Evolutionary conservation across 1,140 invertebrate species (phyloP).

Genomic region (Macrotrachela quadricornifera): DNA sequence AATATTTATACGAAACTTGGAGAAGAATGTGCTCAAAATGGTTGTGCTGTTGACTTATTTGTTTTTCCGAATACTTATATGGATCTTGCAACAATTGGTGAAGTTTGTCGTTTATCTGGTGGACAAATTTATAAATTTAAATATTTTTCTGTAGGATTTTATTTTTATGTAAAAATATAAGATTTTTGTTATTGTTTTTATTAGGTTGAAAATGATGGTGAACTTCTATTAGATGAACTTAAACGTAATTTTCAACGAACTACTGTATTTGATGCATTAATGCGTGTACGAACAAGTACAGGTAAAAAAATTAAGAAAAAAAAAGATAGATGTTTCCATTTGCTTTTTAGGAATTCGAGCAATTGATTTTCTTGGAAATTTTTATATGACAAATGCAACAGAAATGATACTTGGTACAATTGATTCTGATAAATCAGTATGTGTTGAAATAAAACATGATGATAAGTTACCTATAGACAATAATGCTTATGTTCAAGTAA

Average conservation of each 20-base stretch:
- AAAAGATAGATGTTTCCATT: background rate
- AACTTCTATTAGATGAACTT: conserved; percentile 62
- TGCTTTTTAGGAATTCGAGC: conserved; percentile 52
- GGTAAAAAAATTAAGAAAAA: conserved; percentile 14
- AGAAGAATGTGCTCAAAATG: conserved; percentile 64
- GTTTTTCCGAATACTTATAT: conserved; percentile 83
- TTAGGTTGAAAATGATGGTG: conserved; percentile 68
- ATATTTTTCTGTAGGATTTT: conserved; percentile 44
- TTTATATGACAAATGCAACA: conserved; percentile 90
- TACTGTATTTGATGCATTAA: conserved; percentile 76
- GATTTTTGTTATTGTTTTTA: conserved; percentile 9
- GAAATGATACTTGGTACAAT: conserved; percentile 82
- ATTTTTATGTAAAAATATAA: background rate
- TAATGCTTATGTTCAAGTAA: conserved; percentile 58
- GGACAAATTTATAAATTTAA: conserved; percentile 88
- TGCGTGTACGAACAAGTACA: conserved; percentile 79
- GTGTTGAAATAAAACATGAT: conserved; percentile 91
- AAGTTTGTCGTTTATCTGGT: conserved; percentile 70
- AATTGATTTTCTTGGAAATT: conserved; percentile 91
- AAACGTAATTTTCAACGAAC: conserved; percentile 50
- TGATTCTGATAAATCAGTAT: conserved; percentile 55
- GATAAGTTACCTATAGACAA: conserved; percentile 84
- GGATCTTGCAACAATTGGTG: conserved; percentile 75
- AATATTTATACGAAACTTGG: conserved; percentile 75
- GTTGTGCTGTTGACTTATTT: conserved; percentile 75